Percentiles rank a stretch among this genome's conserved stretches.
Conservation (phyloP, 2,888 invertebrate genomes). For the Saturnia japonica region DNA sequence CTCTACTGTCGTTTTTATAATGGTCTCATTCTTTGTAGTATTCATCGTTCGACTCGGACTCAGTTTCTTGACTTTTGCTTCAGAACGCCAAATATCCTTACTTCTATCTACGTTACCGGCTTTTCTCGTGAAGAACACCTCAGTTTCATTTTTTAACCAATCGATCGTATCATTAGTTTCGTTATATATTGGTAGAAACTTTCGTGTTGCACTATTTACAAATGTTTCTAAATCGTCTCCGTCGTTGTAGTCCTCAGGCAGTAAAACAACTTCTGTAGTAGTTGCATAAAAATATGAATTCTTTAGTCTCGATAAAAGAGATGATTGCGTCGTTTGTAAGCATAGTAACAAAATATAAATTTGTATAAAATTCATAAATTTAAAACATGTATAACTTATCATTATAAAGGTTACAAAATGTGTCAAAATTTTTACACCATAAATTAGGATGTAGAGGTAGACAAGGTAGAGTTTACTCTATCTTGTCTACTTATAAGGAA, state of each 20-base stretch:
- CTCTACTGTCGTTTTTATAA: background rate
- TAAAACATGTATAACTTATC: background rate
- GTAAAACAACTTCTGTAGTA: slow-evolving; percentile 31
- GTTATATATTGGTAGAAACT: background rate
- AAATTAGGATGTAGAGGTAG: background rate
- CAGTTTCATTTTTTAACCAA: background rate
- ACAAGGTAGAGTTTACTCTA: background rate
- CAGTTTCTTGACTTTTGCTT: background rate
- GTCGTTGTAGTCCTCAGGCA: slow-evolving; percentile 41
- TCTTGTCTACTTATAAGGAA: background rate
- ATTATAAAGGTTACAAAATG: background rate
- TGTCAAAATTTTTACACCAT: background rate
- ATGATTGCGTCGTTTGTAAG: slow-evolving; percentile 15
- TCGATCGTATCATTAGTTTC: background rate
- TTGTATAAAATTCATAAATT: background rate
- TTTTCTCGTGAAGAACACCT: background rate
- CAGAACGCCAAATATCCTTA: background rate
- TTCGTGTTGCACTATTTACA: slow-evolving; percentile 3
- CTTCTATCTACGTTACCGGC: background rate
- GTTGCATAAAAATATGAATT: slow-evolving; percentile 34
- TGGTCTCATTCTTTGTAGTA: too few species aligned
- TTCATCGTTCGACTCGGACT: background rate
- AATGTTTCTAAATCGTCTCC: background rate
- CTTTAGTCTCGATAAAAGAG: slow-evolving; percentile 40
- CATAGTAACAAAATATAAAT: background rate